These are phyloP conservation scores for Hyles euphorbiae DNA, from an alignment of 1,140 invertebrate species.

Conservation along the genomic window DNA sequence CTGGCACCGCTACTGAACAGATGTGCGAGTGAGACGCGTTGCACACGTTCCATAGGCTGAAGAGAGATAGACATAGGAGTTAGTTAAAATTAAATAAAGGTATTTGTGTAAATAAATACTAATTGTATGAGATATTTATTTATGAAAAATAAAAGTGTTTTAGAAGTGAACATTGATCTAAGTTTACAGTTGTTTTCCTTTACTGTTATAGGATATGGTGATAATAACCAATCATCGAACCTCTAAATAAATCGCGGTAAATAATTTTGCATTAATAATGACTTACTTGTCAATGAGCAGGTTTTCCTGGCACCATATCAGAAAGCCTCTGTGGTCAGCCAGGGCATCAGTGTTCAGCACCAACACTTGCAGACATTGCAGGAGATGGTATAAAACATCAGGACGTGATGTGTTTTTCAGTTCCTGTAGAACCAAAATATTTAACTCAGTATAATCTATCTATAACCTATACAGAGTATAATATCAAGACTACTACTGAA, in stretches of 20 bases:
- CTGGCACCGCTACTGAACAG: slow-evolving; percentile 90
- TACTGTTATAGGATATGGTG: too few species aligned
- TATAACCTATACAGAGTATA: too few species aligned
- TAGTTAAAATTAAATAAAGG: too few species aligned
- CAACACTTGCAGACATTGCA: slow-evolving; percentile 94
- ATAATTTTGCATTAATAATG: background rate
- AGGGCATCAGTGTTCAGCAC: slow-evolving; percentile 96
- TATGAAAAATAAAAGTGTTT: too few species aligned
- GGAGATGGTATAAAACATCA: slow-evolving; percentile 94
- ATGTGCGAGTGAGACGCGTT: slow-evolving; percentile 96
- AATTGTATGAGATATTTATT: too few species aligned
- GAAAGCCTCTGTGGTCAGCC: slow-evolving; percentile 94
- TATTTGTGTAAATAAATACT: too few species aligned
- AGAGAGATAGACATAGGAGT: background rate
- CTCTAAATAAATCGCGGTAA: background rate
- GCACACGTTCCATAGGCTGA: slow-evolving; percentile 94
- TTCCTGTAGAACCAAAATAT: slow-evolving; percentile 76
- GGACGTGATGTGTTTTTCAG: slow-evolving; percentile 89
- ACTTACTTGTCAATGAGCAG: slow-evolving; percentile 94
- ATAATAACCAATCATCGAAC: too few species aligned
- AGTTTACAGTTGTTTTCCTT: too few species aligned
- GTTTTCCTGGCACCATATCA: slow-evolving; percentile 98
- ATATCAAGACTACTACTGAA: too few species aligned
- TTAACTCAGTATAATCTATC: too few species aligned
- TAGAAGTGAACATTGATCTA: too few species aligned